These are phyloP conservation scores for Formica aserva DNA, from an alignment of 2,888 invertebrate genomes.

Conservation along the genomic window DNA sequence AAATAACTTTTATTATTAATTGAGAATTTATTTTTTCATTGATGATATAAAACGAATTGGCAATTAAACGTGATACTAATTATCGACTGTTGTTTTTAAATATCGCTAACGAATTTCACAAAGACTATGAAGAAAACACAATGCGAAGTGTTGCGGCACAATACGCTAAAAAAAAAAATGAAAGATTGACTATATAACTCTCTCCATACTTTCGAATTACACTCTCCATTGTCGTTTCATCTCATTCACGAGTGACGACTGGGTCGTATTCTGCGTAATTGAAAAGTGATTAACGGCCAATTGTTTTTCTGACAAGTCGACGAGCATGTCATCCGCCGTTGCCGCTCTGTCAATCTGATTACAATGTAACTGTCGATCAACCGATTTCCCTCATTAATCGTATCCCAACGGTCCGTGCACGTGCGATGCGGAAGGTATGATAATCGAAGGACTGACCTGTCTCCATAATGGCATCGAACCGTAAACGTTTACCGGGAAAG, in stretches of 20 bases:
- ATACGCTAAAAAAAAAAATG: constrained; percentile 25
- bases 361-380: constrained; percentile 64
- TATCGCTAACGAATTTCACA: neutral
- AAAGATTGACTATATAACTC: constrained; percentile 1
- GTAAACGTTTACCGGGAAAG: constrained; percentile 22
- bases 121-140: neutral
- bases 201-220: constrained; percentile 30
- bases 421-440: constrained; percentile 44
- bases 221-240: constrained; percentile 25
- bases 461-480: constrained; percentile 36
- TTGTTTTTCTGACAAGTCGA: constrained; percentile 46
- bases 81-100: neutral
- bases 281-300: constrained; percentile 53
- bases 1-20: constrained; percentile 2
- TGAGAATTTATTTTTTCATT: neutral
- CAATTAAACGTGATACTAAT: neutral
- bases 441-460: constrained; percentile 48
- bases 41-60: neutral
- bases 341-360: constrained; percentile 56
- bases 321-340: constrained; percentile 44
- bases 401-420: constrained; percentile 39
- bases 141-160: neutral
- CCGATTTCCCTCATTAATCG: constrained; percentile 57
- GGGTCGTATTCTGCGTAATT: constrained; percentile 42
- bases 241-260: constrained; percentile 26